phyloP scores from a whole-genome alignment of 2,797 vertebrate genomes.

The Ibycter americanus region DNA sequence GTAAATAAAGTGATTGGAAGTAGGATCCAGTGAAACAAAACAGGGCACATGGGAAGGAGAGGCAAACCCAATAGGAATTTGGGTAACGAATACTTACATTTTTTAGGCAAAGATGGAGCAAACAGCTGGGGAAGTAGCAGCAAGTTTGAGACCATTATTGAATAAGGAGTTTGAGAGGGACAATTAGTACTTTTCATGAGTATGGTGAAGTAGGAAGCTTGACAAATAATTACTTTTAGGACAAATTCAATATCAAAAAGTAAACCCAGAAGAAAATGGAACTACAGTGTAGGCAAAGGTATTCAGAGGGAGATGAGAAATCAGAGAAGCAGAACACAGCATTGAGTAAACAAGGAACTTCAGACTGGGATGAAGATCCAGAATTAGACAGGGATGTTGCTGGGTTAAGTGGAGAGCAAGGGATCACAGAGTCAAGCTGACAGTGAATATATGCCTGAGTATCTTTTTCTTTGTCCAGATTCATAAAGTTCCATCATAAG shows the following conservation, averaged over 20 bases:
- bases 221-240: background rate
- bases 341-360: background rate
- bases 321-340: background rate
- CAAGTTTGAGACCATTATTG: background rate
- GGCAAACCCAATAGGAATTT: background rate
- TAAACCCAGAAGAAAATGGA: background rate
- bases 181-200: background rate
- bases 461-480: background rate
- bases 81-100: background rate
- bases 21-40: background rate
- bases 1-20: background rate
- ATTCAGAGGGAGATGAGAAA: background rate
- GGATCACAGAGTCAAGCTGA: background rate
- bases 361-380: background rate
- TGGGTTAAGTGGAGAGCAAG: background rate
- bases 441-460: background rate
- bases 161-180: background rate
- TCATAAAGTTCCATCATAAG: background rate
- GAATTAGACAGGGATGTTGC: background rate
- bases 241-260: background rate
- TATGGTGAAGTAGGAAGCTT: background rate
- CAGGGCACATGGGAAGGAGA: background rate
- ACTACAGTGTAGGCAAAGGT: background rate
- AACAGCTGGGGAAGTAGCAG: background rate
- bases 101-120: background rate